Base-by-base conservation (phyloP, 2,797 vertebrate genomes). In the Sebastes cheni region DNA sequence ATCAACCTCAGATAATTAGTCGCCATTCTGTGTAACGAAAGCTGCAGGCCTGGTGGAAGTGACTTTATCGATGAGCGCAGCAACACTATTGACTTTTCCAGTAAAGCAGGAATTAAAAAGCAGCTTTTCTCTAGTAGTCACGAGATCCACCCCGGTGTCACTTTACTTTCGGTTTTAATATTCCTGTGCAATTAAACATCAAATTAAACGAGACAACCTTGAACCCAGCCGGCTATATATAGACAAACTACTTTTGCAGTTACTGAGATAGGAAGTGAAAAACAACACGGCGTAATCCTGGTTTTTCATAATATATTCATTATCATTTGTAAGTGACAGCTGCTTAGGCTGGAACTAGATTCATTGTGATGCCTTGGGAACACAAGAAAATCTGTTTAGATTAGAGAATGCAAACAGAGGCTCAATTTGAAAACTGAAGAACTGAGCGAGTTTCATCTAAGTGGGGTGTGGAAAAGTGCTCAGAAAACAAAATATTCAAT, bases 41-140 rank as follows among this genome's bases (percentile, higher is more conserved):
- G 87, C 91, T 89, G 92, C 89, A 46, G 83, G 85, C 89, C 77
- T 59, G 80, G 88, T 92, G 91, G 92, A 93, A 93, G 94, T 91
- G 91, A 84, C 84, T 88, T 85, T 95, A 95, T 95, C 90, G 94
- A 95, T 86, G 89, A 92, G 91, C 75, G 61, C 77, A 86, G 88
- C 82, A 87, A 90, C 89, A 82, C 87, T 93, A 94, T 95, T 85
- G 94, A 95, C 92, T 93, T 93, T 95, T 95, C 92, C 94, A 92
- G 92, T 92, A 94, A 95, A 81, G 82, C 75, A 81, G 84, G 80
- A 92, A 93, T 88, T 89, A 87, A 90, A 92, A 92, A 79, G 84
- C 80, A 72, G 55, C 77, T 67, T 89, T 89, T 92, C 80, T 80
- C 67, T 75, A 22, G 79, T 54, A 54, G 83, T 86, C 86, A 87